Percentiles rank a stretch among this genome's conserved stretches.
These are phyloP conservation scores for Rattus rattus DNA, from an alignment of 2,113 vertebrate species.

Conservation along the genomic window DNA sequence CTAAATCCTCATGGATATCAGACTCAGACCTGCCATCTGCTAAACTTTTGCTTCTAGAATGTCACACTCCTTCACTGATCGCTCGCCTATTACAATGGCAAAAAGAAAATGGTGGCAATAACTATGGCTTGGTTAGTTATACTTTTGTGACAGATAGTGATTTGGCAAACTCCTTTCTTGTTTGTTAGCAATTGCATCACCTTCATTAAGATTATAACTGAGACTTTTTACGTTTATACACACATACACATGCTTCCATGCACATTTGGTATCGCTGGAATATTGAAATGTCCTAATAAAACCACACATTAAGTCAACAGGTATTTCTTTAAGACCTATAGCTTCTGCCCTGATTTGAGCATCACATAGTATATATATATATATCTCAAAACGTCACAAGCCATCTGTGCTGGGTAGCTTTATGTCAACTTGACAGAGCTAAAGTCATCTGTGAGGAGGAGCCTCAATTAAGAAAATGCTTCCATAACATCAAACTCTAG, in stretches of 20 bases:
- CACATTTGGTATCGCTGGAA: background rate
- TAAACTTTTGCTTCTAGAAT: background rate
- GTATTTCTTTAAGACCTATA: background rate
- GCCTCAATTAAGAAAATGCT: background rate
- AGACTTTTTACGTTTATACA: background rate
- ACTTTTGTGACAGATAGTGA: too few relatives aligned
- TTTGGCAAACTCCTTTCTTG: background rate
- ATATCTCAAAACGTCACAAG: background rate
- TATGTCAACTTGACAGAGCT: background rate
- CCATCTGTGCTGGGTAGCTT: background rate
- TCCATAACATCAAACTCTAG: background rate
- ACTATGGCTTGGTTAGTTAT: background rate
- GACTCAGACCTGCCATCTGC: background rate
- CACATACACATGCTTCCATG: background rate
- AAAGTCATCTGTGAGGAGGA: background rate
- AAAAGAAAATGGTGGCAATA: background rate
- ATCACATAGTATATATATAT: background rate
- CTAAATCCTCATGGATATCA: background rate
- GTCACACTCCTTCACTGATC: background rate
- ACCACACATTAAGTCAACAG: background rate
- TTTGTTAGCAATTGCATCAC: background rate
- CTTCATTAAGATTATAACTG: background rate
- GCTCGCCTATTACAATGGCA: background rate
- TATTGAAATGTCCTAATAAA: background rate
- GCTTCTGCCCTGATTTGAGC: background rate